Evolutionary conservation across 2,888 invertebrate genomes (phyloP), one percentile per base, ranked within the genome.

Genomic region (Ametastegia equiseti): DNA sequence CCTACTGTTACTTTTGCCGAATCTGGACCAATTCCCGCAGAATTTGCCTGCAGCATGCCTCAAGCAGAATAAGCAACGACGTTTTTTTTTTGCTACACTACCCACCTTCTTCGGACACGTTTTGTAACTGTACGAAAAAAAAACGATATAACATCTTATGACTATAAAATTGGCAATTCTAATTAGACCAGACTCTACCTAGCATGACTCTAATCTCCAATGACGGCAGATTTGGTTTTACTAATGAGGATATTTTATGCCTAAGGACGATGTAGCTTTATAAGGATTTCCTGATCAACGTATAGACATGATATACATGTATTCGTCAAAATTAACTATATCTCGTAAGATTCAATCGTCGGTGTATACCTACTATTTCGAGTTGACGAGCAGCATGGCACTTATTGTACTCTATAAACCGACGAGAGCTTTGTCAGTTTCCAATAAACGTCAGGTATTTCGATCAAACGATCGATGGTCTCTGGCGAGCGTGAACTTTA

Each of bases 371-470:
- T 63, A 63, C 33, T 67, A 2, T 67, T 19, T 39, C 60, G 39
- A 19, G 36, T 39, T 19, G 39, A 47, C 7, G n/a, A 15, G 30
- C 47, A 15, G 15, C 71, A n/a, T 47, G 30, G 33, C 23, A 50
- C 50, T 45, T 54, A 54, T 36, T 75, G 50, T 54, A 50, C 27
- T 75, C 54, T 54, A 19, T 47, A 75, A 54, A 75, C 33, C 54
- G 33, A 54, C 19, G 36, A 39, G 39, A 67, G 75, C 54, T 50
- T 75, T 19, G 50, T 36, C 45, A 75, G 11, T 54, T 54, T 36
- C 33, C 75, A 54, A 75, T 75, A 75, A 75, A 75, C 75, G 75
- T 75, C 50, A 36, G 11, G 75, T 75, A 54, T 54, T 75, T 50
- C 75, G 75, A 75, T 75, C 54, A 50, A 36, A 54, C 33, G 54